phyloP scores from a whole-genome alignment of 2,888 invertebrate species.

The Pinctada fucata region DNA sequence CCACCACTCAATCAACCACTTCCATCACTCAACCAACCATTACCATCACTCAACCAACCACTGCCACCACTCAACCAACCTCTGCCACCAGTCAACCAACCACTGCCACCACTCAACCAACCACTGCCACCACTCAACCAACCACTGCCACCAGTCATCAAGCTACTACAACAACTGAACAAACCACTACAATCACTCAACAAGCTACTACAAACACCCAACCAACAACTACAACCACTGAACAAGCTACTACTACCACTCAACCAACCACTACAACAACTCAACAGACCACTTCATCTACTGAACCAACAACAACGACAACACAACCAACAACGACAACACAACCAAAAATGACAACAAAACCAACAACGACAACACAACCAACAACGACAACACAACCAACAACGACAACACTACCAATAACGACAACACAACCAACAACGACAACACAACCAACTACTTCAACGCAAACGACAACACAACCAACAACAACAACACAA shows the following conservation, averaged over 20 bases:
- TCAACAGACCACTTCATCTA: neutral
- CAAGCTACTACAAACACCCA: neutral
- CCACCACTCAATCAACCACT: slow-evolving; percentile 3
- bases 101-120: neutral
- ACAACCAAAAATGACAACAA: neutral
- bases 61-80: neutral
- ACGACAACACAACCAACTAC: neutral
- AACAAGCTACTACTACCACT: neutral
- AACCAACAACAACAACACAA: neutral
- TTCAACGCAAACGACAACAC: neutral
- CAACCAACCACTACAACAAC: neutral
- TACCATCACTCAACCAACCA: slow-evolving; percentile 3
- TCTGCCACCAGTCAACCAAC: neutral
- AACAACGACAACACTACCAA: neutral
- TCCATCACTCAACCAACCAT: neutral
- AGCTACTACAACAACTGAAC: slow-evolving; percentile 6
- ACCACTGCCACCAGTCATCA: neutral
- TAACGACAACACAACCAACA: neutral
- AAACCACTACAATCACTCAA: neutral
- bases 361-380: neutral
- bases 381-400: neutral
- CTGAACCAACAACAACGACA: neutral
- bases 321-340: neutral
- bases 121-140: slow-evolving; percentile 6
- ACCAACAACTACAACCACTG: neutral